These are phyloP conservation scores for Parambassis ranga DNA, from an alignment of 2,797 vertebrate genomes.

Conservation along the genomic window DNA sequence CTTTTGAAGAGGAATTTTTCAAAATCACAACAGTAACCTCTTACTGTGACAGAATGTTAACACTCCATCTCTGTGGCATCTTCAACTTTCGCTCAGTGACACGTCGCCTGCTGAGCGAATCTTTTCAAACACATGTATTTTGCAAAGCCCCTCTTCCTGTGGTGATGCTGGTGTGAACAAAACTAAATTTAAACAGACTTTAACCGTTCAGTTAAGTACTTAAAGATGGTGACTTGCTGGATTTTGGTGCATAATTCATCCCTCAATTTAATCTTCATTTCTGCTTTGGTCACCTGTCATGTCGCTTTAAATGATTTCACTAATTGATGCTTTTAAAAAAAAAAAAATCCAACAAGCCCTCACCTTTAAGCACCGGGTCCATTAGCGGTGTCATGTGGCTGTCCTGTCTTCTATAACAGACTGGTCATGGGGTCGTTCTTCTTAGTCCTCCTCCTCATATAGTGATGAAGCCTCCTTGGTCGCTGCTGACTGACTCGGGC, in stretches of 20 bases:
- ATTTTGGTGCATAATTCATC: background rate
- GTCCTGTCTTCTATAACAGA: slow-evolving; percentile 8
- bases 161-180: background rate
- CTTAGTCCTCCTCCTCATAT: slow-evolving; percentile 77
- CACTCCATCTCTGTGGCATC: background rate
- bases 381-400: slow-evolving; percentile 12
- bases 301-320: background rate
- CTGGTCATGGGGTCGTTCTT: slow-evolving; percentile 1
- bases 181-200: background rate
- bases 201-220: background rate
- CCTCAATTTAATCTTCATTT: slow-evolving; percentile 26
- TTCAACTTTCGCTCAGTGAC: background rate
- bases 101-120: background rate
- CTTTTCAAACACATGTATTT: background rate
- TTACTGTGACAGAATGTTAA: background rate
- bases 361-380: slow-evolving; percentile 26
- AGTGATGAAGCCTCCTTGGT: slow-evolving; percentile 94
- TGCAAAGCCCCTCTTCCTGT: slow-evolving; percentile 5
- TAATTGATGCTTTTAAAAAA: background rate
- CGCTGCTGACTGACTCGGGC: slow-evolving; percentile 85
- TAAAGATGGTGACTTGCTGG: slow-evolving; percentile 25
- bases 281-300: background rate
- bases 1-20: background rate
- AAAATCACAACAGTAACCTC: background rate
- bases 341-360: background rate